Percentiles rank a stretch among this genome's conserved stretches.
These are phyloP conservation scores for Hyposoter didymator DNA, from an alignment of 2,888 invertebrate genomes.

Conservation along the genomic window DNA sequence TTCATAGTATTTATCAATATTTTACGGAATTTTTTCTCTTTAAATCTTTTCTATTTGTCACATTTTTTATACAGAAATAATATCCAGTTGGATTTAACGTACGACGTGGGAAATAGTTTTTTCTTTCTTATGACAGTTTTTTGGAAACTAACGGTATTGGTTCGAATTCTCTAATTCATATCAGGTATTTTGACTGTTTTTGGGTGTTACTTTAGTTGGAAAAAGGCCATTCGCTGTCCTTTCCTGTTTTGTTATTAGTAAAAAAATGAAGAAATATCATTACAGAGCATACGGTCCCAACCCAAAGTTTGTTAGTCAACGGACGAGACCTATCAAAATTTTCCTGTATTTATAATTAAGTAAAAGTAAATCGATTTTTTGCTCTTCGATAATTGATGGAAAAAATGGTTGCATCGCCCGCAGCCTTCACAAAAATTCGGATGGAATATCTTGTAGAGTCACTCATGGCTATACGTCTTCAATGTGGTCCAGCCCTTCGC, in stretches of 20 bases:
- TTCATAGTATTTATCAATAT: background rate
- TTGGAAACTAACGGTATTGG: background rate
- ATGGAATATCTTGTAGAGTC: conserved; percentile 26
- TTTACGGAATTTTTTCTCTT: background rate
- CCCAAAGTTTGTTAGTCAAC: no score
- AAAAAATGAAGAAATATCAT: background rate
- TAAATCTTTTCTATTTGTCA: background rate
- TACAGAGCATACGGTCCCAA: background rate
- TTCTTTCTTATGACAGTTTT: background rate
- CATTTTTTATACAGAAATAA: background rate
- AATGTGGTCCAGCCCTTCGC: conserved; percentile 35
- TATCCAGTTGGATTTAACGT: background rate
- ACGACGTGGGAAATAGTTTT: background rate
- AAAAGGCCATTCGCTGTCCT: no score
- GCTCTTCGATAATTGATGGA: background rate
- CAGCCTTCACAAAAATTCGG: conserved; percentile 21
- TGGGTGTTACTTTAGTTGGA: no score
- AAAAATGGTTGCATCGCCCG: background rate
- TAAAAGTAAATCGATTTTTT: no score
- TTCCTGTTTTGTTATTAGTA: background rate
- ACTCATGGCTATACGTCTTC: background rate
- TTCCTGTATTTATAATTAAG: no score
- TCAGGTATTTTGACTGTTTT: no score
- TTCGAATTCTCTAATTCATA: background rate
- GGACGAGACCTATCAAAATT: no score